Percentiles rank a stretch among this genome's conserved stretches.
phyloP scores from a whole-genome alignment of 2,888 invertebrate genomes.

The Augiades crinisus region DNA sequence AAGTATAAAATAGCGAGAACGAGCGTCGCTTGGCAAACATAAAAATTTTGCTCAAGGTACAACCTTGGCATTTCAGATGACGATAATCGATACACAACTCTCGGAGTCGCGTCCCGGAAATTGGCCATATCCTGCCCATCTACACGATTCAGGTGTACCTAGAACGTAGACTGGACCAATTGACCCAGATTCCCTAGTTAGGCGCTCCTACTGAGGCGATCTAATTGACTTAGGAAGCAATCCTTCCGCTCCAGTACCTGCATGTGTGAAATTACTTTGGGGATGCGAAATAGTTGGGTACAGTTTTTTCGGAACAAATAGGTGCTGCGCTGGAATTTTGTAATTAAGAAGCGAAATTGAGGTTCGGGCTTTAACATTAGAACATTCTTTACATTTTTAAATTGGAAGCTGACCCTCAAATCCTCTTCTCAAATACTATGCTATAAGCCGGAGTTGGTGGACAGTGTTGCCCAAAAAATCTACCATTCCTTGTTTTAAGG shows the following conservation, averaged over 20 bases:
- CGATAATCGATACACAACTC: background rate
- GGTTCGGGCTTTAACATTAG: no score
- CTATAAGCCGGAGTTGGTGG: no score
- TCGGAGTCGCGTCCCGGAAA: background rate
- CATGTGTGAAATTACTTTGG: background rate
- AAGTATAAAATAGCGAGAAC: no score
- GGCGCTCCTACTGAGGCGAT: slow-evolving; percentile 24
- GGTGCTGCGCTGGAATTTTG: no score
- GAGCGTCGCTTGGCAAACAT: background rate
- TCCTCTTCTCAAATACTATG: no score
- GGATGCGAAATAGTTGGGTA: background rate
- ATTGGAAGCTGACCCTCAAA: no score
- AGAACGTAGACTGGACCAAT: slow-evolving; percentile 15
- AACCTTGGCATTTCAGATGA: background rate
- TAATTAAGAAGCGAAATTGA: no score
- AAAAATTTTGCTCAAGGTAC: background rate
- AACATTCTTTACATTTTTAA: no score
- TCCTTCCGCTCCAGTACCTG: slow-evolving; percentile 25
- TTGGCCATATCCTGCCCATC: slow-evolving; percentile 2
- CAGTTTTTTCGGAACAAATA: background rate
- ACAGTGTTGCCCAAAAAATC: no score
- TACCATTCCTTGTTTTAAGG: no score
- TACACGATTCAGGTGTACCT: slow-evolving; percentile 11
- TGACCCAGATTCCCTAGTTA: slow-evolving; percentile 29
- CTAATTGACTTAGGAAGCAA: slow-evolving; percentile 29